Percentiles rank a stretch among this genome's conserved stretches.
These are phyloP conservation scores for Podiceps cristatus DNA, from an alignment of 2,113 vertebrate species.

Conservation along the genomic window DNA sequence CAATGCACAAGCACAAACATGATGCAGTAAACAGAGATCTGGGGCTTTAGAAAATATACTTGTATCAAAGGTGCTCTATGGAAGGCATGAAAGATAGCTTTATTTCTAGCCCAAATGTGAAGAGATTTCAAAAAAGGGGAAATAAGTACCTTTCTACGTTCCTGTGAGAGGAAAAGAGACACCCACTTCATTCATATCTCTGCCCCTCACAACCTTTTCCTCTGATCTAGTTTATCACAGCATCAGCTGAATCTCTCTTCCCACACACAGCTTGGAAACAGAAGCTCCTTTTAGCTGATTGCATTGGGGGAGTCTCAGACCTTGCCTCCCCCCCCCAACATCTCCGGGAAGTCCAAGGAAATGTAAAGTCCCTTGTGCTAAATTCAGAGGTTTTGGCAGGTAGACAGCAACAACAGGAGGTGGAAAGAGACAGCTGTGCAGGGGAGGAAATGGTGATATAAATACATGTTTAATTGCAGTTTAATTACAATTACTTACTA, in stretches of 20 bases:
- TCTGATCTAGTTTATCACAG: neutral
- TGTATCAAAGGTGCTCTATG: neutral
- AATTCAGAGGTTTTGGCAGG: constrained; percentile 47
- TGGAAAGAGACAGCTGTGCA: constrained; percentile 73
- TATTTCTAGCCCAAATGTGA: neutral
- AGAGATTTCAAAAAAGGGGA: neutral
- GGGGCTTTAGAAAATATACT: neutral
- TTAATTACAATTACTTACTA: constrained; percentile 84
- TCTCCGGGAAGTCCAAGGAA: constrained; percentile 11
- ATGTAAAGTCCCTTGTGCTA: neutral
- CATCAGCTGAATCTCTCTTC: neutral
- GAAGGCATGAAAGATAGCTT: neutral
- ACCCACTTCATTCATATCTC: neutral
- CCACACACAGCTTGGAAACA: neutral
- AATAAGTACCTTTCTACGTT: neutral
- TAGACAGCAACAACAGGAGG: constrained; percentile 68
- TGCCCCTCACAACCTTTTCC: neutral
- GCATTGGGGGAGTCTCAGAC: neutral
- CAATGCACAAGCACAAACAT: neutral
- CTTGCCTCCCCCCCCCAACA: neutral
- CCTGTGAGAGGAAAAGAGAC: neutral
- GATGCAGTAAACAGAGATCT: neutral
- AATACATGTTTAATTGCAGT: constrained; percentile 84
- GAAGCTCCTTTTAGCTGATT: neutral
- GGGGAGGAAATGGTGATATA: constrained; percentile 76